Evolutionary conservation across 2,797 vertebrate species (phyloP).

Genomic region (Streptopelia turtur): DNA sequence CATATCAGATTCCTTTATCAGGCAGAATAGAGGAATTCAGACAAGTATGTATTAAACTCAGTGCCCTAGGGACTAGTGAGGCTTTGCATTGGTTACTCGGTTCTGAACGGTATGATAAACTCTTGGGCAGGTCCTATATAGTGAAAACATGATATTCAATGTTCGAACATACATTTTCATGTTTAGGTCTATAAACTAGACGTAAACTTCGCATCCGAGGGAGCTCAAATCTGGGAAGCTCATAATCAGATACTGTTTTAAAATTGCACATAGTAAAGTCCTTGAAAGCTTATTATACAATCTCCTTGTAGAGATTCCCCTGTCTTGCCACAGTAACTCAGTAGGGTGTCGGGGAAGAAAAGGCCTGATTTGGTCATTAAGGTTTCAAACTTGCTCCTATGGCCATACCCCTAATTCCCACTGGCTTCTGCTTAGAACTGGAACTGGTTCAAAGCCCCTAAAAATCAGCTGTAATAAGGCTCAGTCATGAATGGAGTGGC

Average conservation of each 20-base stretch:
- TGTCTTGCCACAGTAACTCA: neutral
- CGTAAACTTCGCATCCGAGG: neutral
- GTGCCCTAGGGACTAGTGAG: neutral
- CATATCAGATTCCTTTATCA: neutral
- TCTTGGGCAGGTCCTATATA: neutral
- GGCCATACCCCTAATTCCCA: neutral
- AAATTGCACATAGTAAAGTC: neutral
- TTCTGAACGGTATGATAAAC: neutral
- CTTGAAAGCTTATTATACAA: neutral
- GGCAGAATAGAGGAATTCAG: neutral
- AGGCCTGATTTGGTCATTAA: neutral
- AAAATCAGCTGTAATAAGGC: neutral
- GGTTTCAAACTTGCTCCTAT: neutral
- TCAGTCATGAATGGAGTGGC: neutral
- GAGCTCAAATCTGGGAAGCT: neutral
- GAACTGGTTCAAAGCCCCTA: neutral
- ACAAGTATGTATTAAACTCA: neutral
- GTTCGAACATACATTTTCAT: neutral
- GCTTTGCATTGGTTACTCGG: neutral
- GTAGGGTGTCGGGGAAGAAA: neutral
- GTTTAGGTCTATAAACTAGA: slow-evolving; percentile 1
- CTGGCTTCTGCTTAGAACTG: neutral
- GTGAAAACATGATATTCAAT: neutral
- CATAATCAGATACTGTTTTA: neutral
- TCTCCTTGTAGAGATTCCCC: neutral